phyloP scores from a whole-genome alignment of 2,113 vertebrate genomes.

The Philantomba maxwellii region DNA sequence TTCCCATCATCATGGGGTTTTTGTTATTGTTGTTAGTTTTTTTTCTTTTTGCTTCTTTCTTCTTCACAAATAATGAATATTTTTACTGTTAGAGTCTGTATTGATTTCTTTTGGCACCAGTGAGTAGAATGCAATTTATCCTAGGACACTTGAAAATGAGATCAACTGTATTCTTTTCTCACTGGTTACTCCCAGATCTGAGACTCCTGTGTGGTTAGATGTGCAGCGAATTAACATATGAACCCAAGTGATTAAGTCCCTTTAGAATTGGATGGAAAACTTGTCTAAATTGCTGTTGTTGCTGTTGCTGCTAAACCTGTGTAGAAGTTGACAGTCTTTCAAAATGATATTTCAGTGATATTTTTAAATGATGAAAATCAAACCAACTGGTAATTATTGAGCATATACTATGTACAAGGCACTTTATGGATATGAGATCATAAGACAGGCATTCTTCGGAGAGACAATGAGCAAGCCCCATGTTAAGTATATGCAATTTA shows the following conservation, averaged over 20 bases:
- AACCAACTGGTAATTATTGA: background rate
- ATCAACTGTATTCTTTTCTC: constrained; percentile 9
- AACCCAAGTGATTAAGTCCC: constrained; percentile 59
- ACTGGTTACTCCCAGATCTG: constrained; percentile 3
- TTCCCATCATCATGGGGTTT: background rate
- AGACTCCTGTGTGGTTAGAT: background rate
- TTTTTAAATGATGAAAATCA: background rate
- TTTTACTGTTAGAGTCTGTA: background rate
- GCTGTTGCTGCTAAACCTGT: background rate
- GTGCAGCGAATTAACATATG: constrained; percentile 40
- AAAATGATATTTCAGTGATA: background rate
- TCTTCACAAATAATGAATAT: constrained; percentile 10
- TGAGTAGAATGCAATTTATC: constrained; percentile 15
- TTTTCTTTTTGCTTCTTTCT: background rate
- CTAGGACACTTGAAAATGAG: constrained; percentile 28
- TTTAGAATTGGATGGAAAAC: constrained; percentile 37
- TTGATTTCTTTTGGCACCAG: constrained; percentile 13
- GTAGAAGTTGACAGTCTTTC: background rate
- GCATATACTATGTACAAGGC: background rate
- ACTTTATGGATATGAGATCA: background rate
- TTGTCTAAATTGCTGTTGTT: constrained; percentile 27
- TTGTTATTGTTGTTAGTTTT: background rate
- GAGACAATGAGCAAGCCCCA: background rate
- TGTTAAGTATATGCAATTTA: background rate
- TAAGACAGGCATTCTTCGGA: background rate